These are phyloP conservation scores for Drosophila parvula DNA, from an alignment of 1,140 invertebrate genomes.

Conservation along the genomic window DNA sequence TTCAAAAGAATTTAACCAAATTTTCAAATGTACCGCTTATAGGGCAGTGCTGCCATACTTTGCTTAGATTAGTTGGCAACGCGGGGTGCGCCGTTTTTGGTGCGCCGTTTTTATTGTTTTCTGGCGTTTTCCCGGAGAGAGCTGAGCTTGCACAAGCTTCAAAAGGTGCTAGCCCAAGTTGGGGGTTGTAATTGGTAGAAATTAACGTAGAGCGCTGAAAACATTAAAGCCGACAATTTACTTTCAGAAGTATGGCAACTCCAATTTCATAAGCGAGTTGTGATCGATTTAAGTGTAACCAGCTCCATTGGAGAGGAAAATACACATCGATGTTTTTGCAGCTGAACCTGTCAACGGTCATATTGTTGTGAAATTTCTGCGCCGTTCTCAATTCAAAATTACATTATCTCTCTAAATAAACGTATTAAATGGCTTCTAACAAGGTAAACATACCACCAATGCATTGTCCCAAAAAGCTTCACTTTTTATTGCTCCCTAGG, in stretches of 20 bases:
- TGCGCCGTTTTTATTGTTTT: neutral
- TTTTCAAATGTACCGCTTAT: neutral
- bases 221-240: neutral
- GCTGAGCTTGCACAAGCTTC: too few species aligned
- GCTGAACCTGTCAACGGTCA: neutral
- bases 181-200: too few species aligned
- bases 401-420: neutral
- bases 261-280: neutral
- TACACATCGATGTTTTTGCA: neutral
- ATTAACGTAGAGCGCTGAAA: neutral
- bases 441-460: slow-evolving; percentile 36
- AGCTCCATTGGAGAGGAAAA: neutral
- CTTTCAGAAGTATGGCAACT: neutral
- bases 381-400: slow-evolving; percentile 20
- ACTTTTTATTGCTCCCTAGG: slow-evolving; percentile 19
- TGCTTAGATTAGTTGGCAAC: neutral
- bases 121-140: too few species aligned
- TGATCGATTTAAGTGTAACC: neutral
- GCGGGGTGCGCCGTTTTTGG: neutral
- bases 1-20: too few species aligned
- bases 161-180: too few species aligned
- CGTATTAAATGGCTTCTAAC: slow-evolving; percentile 52
- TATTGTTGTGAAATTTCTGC: slow-evolving; percentile 67
- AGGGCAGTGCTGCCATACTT: neutral
- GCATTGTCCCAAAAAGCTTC: too few species aligned